Percentiles rank a stretch among this genome's conserved stretches.
Conservation (phyloP, 1,140 invertebrate species). For the Dinothrombium tinctorium region DNA sequence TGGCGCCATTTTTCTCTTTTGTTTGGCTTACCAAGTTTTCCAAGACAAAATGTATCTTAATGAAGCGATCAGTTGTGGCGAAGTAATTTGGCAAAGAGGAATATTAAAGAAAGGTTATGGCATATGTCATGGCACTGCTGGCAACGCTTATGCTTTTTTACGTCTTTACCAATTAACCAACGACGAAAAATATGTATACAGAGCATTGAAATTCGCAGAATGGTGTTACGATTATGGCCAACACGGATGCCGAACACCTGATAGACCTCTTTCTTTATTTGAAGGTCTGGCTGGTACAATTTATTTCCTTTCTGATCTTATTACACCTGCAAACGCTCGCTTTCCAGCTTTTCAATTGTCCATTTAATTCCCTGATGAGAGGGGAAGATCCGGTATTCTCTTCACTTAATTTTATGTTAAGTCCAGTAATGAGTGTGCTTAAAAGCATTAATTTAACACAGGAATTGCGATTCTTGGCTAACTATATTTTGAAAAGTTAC, state of each 20-base stretch:
- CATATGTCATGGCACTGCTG: conserved; percentile 70
- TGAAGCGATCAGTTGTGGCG: conserved; percentile 39
- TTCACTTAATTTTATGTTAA: no score
- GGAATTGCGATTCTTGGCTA: no score
- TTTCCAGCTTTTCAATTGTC: conserved; percentile 50
- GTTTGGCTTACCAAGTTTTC: conserved; percentile 46
- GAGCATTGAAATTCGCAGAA: conserved; percentile 47
- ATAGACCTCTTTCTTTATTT: conserved; percentile 57
- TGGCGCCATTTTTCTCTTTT: conserved; percentile 50
- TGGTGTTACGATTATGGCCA: conserved; percentile 47
- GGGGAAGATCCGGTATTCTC: no score
- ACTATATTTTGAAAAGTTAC: no score
- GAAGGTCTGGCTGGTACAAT: conserved; percentile 39
- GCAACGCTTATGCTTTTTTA: conserved; percentile 72
- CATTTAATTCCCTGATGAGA: no score
- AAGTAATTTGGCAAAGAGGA: conserved; percentile 59
- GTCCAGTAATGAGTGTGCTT: no score
- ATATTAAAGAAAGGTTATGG: conserved; percentile 64
- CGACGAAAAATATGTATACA: conserved; percentile 41
- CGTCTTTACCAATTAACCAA: conserved; percentile 50
- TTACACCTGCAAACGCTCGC: conserved; percentile 40
- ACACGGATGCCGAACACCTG: conserved; percentile 38
- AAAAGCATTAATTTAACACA: no score
- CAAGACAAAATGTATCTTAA: conserved; percentile 39
- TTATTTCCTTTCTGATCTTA: conserved; percentile 36